Base-by-base conservation (phyloP, 2,797 vertebrate species). In the Cuculus canorus region DNA sequence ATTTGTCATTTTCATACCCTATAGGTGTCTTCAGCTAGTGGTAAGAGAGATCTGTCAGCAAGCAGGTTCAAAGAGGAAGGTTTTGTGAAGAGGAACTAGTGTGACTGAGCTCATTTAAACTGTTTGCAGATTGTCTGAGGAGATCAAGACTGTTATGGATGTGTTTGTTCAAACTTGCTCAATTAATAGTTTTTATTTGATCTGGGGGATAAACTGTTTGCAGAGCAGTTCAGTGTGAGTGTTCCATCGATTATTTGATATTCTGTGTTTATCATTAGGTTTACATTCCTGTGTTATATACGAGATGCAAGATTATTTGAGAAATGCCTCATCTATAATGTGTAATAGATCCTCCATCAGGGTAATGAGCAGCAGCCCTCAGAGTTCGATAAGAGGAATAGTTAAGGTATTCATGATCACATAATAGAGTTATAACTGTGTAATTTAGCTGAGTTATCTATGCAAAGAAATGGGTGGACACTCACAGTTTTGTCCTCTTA, bases 101-200 rank as follows among this genome's bases (percentile, higher is more conserved):
- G 85, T 76, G 73, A 76, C 88, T 86, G 94, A 95, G 92, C 93
- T 96, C 88, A 84, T 96, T 94, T 91, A 88, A 93, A 86, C 63
- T 96, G 89, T 96, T 95, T 96, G 94, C 91, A 92, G 91, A 87
- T 93, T 94, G 93, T 92, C 93, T 86, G 85, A 90, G 73, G 85
- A 96, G 92, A 95, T 96, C 91, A 92, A 79, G 92, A 95, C 60
- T 79, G 89, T 95, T 97, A 95, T 82, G 86, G 94, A 97, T 94
- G 86, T 96, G 92, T 96, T 96, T 96, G 94, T 90, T 95, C 93
- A 92, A 91, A 96, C 70, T 93, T 95, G 85, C 90, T 96, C 95
- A 95, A 95, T 96, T 93, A 97, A 96, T 96, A 96, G 91, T 91
- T 96, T 96, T 95, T 94, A 93, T 96, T 96, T 95, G 96, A 97